These are phyloP conservation scores for Crypturellus undulatus DNA, from an alignment of 2,113 vertebrate species.

Conservation along the genomic window DNA sequence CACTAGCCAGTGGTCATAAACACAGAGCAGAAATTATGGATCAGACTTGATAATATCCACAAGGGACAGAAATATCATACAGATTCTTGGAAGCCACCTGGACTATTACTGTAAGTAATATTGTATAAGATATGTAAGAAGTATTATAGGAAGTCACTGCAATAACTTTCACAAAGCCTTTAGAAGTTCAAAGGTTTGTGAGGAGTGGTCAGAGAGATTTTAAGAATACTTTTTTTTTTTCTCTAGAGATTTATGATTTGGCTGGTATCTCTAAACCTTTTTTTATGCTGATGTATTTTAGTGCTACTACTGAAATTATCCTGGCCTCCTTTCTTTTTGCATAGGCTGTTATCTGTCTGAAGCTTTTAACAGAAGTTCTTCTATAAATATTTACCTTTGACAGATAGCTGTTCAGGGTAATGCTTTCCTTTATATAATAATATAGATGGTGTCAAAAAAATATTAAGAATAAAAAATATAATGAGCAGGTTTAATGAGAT, in stretches of 20 bases:
- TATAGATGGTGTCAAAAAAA: not conserved
- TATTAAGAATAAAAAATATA: not conserved
- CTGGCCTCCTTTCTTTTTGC: not conserved
- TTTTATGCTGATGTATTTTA: not conserved
- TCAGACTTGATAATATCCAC: not conserved
- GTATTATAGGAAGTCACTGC: not conserved
- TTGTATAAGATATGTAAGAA: not conserved
- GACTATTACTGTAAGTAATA: not conserved
- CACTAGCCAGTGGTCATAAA: not conserved
- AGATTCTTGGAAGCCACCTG: not conserved
- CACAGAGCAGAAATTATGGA: not conserved
- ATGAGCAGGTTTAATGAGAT: not conserved
- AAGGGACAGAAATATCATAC: not conserved
- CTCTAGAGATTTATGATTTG: not conserved
- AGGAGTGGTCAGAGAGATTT: not conserved
- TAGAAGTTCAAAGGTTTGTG: not conserved
- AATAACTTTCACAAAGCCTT: not conserved
- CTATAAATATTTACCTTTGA: not conserved
- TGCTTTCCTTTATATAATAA: not conserved
- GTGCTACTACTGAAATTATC: not conserved
- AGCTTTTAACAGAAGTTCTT: not conserved
- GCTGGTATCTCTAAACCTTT: not conserved
- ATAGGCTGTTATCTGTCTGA: not conserved
- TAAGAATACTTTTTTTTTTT: not conserved
- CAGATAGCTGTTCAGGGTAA: not conserved